Base-by-base conservation (phyloP, 2,888 invertebrate species). In the Notodonta ziczac region DNA sequence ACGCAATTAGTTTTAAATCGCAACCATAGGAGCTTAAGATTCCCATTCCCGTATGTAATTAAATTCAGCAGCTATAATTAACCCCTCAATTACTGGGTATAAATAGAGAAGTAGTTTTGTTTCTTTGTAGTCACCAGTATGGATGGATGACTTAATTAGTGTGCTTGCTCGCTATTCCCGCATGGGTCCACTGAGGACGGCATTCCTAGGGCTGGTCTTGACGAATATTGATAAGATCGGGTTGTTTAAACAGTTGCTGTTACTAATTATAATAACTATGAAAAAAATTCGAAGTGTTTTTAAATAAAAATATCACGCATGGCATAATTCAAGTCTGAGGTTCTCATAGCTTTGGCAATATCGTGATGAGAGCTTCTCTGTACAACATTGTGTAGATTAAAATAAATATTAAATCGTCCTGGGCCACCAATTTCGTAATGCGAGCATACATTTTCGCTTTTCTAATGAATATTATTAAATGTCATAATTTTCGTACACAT, bases 81-180 rank as follows among this genome's bases (percentile, higher is more conserved):
- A 63, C 61, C 62, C 58, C 61, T 69, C 66, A 73, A 73, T 72
- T 65, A 70, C 52, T 60, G 54, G 56, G 58, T 50, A 68, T 55
- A 61, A 63, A 71, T 70, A 63, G 64, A 67, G 62, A 60, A 60
- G 52, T 35, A 9, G 56, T 56, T 58, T 70, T 67, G 65, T 66
- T 72, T 71, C 65, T 67, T 75, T 70, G 61, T 58, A 56, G 56
- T 58, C 39, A 58, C 66, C 66, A 68, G 68, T 69, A 66, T 63
- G 71, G 63, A 76, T 72, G 67, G 65, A 75, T 75, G 72, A 66
- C 70, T 77, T 74, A 69, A 76, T 77, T 76, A 74, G 69, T 62
- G 50, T 24, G n/a, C n/a, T n/a, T 58, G 63, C 66, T 67, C 62
- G 51, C 63, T 72, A 67, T 67, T 68, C 63, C 61, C 66, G 62